Base-by-base conservation (phyloP, 2,888 invertebrate genomes). In the Sipunculus nudus region DNA sequence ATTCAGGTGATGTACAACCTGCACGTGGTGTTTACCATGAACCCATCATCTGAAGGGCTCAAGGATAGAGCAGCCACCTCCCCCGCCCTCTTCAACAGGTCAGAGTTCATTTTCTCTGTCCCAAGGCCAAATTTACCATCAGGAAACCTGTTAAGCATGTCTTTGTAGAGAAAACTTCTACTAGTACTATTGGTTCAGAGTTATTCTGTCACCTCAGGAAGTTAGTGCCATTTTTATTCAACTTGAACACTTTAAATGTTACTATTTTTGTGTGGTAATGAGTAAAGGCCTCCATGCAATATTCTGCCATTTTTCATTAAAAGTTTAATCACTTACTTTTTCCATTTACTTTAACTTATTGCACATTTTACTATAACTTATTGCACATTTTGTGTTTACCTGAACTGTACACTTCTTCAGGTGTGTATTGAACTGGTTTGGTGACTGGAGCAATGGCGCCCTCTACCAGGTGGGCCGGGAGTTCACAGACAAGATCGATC, bases 21-120 rank as follows among this genome's bases (percentile, higher is more conserved):
- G 49, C 99, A 99, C 85, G 99, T 99, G 10, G 99, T 99, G 45
- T 99, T 99, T 86, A 99, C 99, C 0, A 99, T 99, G 99, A 99
- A 99, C 86, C 99, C 99, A 8, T 96, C 96, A 0, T 94, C 96
- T 0, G 97, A 99, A 80, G 99, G 98, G 0, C 87, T 99, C 43
- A 97, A 99, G 84, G 98, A 98, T 85, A 89, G 98, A 66, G 99
- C 99, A 0, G 95, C 99, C 10, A 99, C 99, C 0, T 99, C 99
- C 4, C 99, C 99, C 31, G 99, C 99, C 3, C 87, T 99, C 59
- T 99, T 99, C 88, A 99, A 99, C 87, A 90, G 98, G 84, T 84
- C 55, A 28, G 28, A n/a, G n/a, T n/a, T n/a, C n/a, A n/a, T 49
- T 38, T 21, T n/a, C n/a, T n/a, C n/a, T n/a, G n/a, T n/a, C n/a